These are phyloP conservation scores for Mustelus asterias DNA, from an alignment of 2,113 vertebrate genomes.

Conservation along the genomic window DNA sequence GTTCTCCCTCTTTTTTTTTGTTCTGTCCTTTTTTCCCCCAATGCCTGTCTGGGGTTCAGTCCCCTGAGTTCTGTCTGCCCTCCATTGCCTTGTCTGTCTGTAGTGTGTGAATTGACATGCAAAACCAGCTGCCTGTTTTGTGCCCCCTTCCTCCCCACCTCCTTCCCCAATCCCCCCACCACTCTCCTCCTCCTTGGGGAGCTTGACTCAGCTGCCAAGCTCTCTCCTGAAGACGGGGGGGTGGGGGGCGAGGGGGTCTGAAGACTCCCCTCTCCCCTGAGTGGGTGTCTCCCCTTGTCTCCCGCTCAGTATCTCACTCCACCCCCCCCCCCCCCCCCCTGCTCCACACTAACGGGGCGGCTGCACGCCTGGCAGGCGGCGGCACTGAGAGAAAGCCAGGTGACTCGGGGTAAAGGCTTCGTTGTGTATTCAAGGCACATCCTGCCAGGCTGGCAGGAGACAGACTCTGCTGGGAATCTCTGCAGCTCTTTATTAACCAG, in stretches of 20 bases:
- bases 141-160: background rate
- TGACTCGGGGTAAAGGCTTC: background rate
- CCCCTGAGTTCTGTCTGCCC: background rate
- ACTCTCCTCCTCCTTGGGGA: background rate
- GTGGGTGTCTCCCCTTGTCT: background rate
- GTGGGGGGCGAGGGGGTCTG: background rate
- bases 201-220: background rate
- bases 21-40: background rate
- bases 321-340: background rate
- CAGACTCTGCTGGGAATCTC: background rate
- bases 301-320: background rate
- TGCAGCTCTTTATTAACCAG: background rate
- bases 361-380: too few relatives aligned
- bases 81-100: background rate
- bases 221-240: background rate
- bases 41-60: background rate
- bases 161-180: background rate
- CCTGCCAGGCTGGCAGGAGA: background rate
- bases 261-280: background rate
- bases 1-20: background rate
- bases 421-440: slow-evolving; percentile 10
- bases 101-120: background rate
- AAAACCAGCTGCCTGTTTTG: background rate
- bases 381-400: background rate
- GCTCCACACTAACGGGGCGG: background rate